These are phyloP conservation scores for Phymanthus crucifer DNA, from an alignment of 92 coral and sea anemone species.

Conservation along the genomic window DNA sequence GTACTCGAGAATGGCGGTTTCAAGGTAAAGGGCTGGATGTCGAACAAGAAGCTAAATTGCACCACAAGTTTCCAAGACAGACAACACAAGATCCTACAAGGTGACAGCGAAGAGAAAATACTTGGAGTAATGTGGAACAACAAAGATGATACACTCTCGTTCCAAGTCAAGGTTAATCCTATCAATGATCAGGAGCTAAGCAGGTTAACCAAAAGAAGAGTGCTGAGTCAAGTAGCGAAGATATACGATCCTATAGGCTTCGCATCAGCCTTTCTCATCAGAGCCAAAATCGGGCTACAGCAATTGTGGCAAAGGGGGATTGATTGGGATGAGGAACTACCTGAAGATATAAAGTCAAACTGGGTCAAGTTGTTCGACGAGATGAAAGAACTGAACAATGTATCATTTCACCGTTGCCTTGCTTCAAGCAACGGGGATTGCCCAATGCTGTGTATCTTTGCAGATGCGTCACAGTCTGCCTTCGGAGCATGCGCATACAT, in stretches of 20 bases:
- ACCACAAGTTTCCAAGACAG: slow-evolving; percentile 4
- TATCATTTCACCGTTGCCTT: slow-evolving; percentile 48
- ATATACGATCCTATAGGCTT: slow-evolving; percentile 60
- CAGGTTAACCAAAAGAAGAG: slow-evolving; percentile 18
- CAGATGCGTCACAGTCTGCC: slow-evolving; percentile 45
- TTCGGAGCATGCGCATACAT: slow-evolving; percentile 46
- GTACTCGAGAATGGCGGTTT: slow-evolving; percentile 56
- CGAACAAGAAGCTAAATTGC: slow-evolving; percentile 28
- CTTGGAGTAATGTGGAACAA: slow-evolving; percentile 28
- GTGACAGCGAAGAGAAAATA: slow-evolving; percentile 18
- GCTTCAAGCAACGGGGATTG: slow-evolving; percentile 40
- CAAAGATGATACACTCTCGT: background rate
- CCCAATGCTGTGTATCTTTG: slow-evolving; percentile 34
- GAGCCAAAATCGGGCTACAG: slow-evolving; percentile 41
- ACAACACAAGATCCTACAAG: slow-evolving; percentile 4
- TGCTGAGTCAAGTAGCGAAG: slow-evolving; percentile 45
- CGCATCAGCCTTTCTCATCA: slow-evolving; percentile 47
- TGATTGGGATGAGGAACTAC: slow-evolving; percentile 55
- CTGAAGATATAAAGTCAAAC: slow-evolving; percentile 26
- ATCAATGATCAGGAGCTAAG: background rate
- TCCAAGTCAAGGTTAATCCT: slow-evolving; percentile 11
- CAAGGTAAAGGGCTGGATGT: slow-evolving; percentile 50
- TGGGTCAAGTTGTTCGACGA: slow-evolving; percentile 49
- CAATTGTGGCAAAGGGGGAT: slow-evolving; percentile 43
- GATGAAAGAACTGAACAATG: slow-evolving; percentile 51